Base-by-base conservation (phyloP, 2,113 vertebrate genomes). In the Thunnus thynnus region DNA sequence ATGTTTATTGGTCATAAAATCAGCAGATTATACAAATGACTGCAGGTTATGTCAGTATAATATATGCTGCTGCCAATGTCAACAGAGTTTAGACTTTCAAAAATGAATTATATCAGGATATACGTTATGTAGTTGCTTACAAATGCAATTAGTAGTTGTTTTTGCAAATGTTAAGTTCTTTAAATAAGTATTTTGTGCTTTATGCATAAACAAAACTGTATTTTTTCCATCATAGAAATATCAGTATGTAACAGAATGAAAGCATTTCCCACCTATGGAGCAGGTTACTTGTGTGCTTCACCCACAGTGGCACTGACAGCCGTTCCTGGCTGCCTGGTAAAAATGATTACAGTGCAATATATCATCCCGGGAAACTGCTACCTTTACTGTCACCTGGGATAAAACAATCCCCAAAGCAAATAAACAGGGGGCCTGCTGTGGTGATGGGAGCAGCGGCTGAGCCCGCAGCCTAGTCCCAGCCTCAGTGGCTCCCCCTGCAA, bases 401-500 rank as follows among this genome's bases (percentile, higher is more conserved):
- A 78, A 86, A 89, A 75, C 86, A 78, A 72, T 56, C 79, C 82
- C 82, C 80, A 90, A 83, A 88, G 86, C 86, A 92, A 88, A 92
- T 89, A 84, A 90, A 90, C 13, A 41, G 80, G 84, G 72, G 79
- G 75, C 86, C 91, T 85, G 84, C 85, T 86, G 91, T 76, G 87
- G 86, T 13, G 74, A 51, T 3, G 76, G 64, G 56, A 76, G 83
- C 77, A 72, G 78, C 47, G 20, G 1, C 83, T 14, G 50, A 63
- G 76, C 73, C 84, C 5, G 61, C 32, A 41, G 78, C 73, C 58
- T 17, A 27, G 62, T 76, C 73, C 88, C 85, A 89, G 93, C 90
- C 91, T 89, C 77, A 0, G 1, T 92, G 93, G 91, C 94, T 94
- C 93, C 92, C 83, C 48, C 64, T 17, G 32, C 86, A 92, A 95